These are phyloP conservation scores for Peromyscus nudipes DNA, from an alignment of 2,797 vertebrate species.

Conservation along the genomic window DNA sequence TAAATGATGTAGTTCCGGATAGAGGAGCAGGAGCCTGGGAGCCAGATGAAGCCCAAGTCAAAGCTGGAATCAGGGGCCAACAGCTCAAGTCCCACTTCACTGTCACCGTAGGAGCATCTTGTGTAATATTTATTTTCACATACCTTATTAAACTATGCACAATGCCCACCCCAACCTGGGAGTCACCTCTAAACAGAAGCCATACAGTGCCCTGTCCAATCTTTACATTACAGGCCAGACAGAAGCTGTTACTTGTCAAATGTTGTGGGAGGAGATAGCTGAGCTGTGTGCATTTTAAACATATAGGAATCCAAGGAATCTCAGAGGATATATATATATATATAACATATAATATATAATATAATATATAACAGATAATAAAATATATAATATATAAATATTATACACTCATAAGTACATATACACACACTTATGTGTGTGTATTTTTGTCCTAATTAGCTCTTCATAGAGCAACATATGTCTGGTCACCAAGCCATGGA, in stretches of 20 bases:
- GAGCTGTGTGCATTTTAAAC: conserved; percentile 9
- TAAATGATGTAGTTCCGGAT: not conserved
- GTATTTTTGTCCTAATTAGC: conserved; percentile 31
- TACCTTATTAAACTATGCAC: not conserved
- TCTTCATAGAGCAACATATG: conserved; percentile 18
- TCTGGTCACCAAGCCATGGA: conserved; percentile 1
- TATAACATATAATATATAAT: not conserved
- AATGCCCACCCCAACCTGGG: not conserved
- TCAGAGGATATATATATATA: not conserved
- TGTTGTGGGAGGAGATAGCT: not conserved
- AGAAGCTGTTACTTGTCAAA: not conserved
- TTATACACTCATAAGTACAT: not conserved
- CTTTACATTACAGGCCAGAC: not conserved
- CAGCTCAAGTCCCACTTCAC: not conserved
- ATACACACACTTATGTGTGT: not conserved
- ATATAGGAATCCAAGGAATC: not conserved
- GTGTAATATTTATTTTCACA: not conserved
- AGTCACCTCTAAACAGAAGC: conserved; percentile 50
- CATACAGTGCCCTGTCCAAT: not conserved
- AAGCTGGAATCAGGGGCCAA: not conserved
- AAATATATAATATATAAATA: not conserved
- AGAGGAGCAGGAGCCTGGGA: not conserved
- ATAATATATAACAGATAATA: not conserved
- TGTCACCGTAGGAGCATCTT: not conserved
- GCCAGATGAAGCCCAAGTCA: not conserved